A percentile compares a stretch with the other conserved stretches of the same genome.
Conservation (phyloP, 1,140 invertebrate genomes). For the Hesperophylax magnus region DNA sequence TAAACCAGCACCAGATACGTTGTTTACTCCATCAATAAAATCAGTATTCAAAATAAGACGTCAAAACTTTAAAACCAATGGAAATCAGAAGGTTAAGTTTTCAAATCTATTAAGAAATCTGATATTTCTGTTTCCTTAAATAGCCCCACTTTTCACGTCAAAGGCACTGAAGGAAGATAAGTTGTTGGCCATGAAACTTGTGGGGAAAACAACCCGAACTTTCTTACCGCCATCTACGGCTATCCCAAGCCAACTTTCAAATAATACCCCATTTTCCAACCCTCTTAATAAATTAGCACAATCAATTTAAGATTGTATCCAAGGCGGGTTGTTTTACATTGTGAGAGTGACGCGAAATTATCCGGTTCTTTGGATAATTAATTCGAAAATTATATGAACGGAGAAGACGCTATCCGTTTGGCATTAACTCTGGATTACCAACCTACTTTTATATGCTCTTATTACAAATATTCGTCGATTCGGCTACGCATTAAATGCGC, state of each 20-base stretch:
- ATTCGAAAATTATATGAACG: no score
- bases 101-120: background rate
- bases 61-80: no score
- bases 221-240: background rate
- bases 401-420: no score
- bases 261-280: background rate
- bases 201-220: background rate
- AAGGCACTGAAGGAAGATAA: constrained; percentile 14
- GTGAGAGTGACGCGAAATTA: constrained; percentile 1
- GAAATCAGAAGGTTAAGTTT: no score
- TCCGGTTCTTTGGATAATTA: background rate
- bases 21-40: no score
- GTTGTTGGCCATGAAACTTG: constrained; percentile 27
- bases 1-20: no score
- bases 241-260: background rate
- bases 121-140: background rate
- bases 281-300: constrained; percentile 21
- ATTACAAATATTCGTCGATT: no score
- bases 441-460: no score
- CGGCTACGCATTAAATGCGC: no score
- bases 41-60: no score
- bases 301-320: constrained; percentile 7
- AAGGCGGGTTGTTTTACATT: background rate
- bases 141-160: constrained; percentile 19
- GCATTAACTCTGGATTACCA: no score